Base-by-base conservation (phyloP, 2,888 invertebrate species). In the Lochmaea crataegi region DNA sequence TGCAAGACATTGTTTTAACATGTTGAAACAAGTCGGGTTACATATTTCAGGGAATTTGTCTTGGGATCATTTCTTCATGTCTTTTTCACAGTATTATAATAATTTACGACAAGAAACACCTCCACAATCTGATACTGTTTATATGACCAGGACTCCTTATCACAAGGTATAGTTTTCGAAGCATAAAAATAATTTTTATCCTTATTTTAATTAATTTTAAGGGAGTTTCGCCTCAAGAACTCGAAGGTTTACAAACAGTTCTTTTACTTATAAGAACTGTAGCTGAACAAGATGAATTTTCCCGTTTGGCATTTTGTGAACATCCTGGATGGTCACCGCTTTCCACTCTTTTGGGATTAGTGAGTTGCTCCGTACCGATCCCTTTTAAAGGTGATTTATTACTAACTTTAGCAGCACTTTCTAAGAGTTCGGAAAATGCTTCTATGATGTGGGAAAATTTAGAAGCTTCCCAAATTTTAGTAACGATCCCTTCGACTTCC, bases 291-390 rank as follows among this genome's bases (percentile, higher is more conserved):
- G 96, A 96, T 87, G 93, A 94, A 80, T 91, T 93, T 80, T 94
- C 96, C 0, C 89, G 96, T 71, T 89, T 94, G 48, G 93, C 94
- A 22, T 89, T 98, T 64, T 95, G 94, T 82, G 96, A 97, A 84
- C 96, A 96, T 85, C 91, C 95, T 45, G 94, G 92, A 80, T 98
- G 97, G 96, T 91, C 94, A 71, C 94, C 96, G 0, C 88, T 96
- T 71, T 92, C 92, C 77, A 91, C 93, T 63, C 88, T 97, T 80
- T 90, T 96, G 67, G 92, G 97, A 14, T 88, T 98, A 58, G 90
- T 97, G 10, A 91, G 94, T 79, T 98, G 98, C 85, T 93, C 94
- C 64, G 92, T 98, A 78, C 95, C 97, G 0, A 90, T 96, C 65
- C 89, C 90, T 3, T 88, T 98, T 74, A 98, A 98, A 88, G 94